phyloP scores from a whole-genome alignment of 1,140 invertebrate species.

The Metaphire vulgaris region DNA sequence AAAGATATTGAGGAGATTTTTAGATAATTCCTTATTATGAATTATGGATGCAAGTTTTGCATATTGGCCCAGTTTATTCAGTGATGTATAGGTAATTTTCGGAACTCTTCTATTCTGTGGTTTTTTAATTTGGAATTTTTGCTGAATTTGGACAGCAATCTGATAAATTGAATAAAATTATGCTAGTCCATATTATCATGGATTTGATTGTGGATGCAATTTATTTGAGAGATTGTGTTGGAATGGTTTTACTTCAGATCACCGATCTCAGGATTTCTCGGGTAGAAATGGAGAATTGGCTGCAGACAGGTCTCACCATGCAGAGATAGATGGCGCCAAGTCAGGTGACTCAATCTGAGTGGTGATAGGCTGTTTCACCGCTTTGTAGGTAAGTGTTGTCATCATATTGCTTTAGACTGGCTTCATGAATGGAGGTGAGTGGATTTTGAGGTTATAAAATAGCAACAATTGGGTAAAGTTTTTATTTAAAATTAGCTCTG shows the following conservation, averaged over 20 bases:
- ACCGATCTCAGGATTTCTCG: background rate
- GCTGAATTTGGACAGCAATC: too few relatives aligned
- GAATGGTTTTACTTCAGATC: background rate
- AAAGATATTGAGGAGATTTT: too few relatives aligned
- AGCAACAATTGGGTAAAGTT: background rate
- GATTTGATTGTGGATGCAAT: too few relatives aligned
- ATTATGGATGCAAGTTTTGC: too few relatives aligned
- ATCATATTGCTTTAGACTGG: slow-evolving; percentile 2
- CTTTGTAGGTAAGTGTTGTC: background rate
- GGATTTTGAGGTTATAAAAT: background rate
- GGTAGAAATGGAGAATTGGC: background rate
- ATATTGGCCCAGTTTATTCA: too few relatives aligned
- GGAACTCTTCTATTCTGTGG: too few relatives aligned
- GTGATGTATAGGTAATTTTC: too few relatives aligned
- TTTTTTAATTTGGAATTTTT: too few relatives aligned
- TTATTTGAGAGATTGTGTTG: too few relatives aligned
- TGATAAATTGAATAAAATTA: too few relatives aligned
- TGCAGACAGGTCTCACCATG: background rate
- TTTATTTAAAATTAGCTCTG: background rate
- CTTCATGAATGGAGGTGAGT: background rate
- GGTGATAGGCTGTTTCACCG: background rate
- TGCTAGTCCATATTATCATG: too few relatives aligned
- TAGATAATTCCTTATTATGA: too few relatives aligned
- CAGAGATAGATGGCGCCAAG: background rate
- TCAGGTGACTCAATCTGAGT: slow-evolving; percentile 2